Percentiles rank a stretch among this genome's conserved stretches.
Conservation (phyloP, 2,113 vertebrate genomes). For the Hemichromis elongatus region DNA sequence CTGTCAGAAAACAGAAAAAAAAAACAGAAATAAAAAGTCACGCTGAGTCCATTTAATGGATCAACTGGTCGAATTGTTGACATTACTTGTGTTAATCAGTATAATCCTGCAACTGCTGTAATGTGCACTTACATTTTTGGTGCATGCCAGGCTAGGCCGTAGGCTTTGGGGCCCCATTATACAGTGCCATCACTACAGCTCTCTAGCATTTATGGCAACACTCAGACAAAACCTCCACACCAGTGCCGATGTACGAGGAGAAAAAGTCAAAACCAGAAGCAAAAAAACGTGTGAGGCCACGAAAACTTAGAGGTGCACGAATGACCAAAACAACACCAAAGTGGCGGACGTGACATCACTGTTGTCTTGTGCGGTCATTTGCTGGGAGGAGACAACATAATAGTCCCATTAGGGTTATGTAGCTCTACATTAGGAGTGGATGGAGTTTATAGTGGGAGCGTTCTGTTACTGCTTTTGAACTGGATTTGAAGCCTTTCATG, state of each 20-base stretch:
- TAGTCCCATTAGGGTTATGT: rapidly evolving
- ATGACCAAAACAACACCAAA: rapidly evolving
- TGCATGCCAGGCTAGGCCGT: background rate
- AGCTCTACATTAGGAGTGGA: background rate
- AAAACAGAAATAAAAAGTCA: background rate
- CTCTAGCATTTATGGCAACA: background rate
- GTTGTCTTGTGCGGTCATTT: background rate
- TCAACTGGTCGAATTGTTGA: background rate
- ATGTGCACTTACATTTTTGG: background rate
- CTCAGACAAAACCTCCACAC: background rate
- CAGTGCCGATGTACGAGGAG: background rate
- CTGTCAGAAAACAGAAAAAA: too few relatives aligned
- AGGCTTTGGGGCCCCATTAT: background rate
- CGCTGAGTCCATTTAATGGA: background rate
- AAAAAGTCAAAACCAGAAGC: rapidly evolving
- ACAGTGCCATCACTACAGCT: background rate
- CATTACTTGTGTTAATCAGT: background rate
- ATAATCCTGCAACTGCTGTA: background rate
- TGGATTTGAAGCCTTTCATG: background rate
- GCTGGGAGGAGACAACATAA: rapidly evolving
- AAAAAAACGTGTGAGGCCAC: background rate
- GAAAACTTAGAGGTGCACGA: rapidly evolving
- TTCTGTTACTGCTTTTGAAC: background rate
- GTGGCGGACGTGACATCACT: background rate
- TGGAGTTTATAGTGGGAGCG: background rate